phyloP scores from a whole-genome alignment of 2,113 vertebrate species.

The Stegastes partitus region DNA sequence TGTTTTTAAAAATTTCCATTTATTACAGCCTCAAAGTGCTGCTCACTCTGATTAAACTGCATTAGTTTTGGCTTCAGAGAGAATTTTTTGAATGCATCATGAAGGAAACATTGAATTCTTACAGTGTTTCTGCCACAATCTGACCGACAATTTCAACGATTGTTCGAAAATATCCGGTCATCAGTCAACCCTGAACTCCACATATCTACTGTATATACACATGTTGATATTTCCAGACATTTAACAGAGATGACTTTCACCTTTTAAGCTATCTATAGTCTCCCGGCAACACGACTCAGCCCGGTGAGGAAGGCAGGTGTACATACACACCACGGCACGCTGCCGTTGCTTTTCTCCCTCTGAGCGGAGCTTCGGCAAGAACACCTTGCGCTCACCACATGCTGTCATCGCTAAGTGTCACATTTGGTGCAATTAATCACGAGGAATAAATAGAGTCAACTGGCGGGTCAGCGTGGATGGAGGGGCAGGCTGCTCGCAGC shows the following conservation, averaged over 20 bases:
- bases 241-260: constrained; percentile 58
- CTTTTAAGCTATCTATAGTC: constrained; percentile 65
- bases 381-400: constrained; percentile 33
- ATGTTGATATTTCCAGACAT: constrained; percentile 73
- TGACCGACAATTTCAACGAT: not conserved
- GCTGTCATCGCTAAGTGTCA: constrained; percentile 68
- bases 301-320: constrained; percentile 2
- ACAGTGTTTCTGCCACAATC: not conserved
- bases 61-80: constrained; percentile 4
- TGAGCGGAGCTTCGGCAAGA: constrained; percentile 20
- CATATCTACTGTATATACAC: constrained; percentile 28
- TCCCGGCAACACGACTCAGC: constrained; percentile 60
- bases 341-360: constrained; percentile 8
- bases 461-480: constrained; percentile 66
- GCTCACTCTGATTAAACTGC: constrained; percentile 29
- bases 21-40: constrained; percentile 15
- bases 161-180: not conserved
- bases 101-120: not conserved
- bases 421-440: constrained; percentile 85
- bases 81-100: not conserved
- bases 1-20: constrained; percentile 30
- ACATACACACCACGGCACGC: not conserved
- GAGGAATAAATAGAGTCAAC: constrained; percentile 77
- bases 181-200: not conserved
- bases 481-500: constrained; percentile 48